A percentile compares a stretch with the other conserved stretches of the same genome.
These are phyloP conservation scores for Actinia equina DNA, from an alignment of 64 coral and sea anemone species.

Conservation along the genomic window DNA sequence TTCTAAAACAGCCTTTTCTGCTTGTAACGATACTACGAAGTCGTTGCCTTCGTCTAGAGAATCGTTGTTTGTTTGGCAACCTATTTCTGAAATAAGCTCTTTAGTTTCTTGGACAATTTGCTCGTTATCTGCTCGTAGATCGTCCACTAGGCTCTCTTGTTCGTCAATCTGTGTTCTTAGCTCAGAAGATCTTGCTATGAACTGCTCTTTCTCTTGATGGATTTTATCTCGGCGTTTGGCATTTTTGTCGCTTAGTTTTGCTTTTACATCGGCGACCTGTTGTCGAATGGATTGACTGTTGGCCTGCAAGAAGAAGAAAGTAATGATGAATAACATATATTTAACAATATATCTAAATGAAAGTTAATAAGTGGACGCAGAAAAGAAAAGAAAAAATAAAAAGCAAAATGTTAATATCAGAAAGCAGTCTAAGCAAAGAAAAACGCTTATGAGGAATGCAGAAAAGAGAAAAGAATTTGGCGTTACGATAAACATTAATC, in stretches of 20 bases:
- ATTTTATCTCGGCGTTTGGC: conserved; percentile 51
- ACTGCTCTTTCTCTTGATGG: conserved; percentile 55
- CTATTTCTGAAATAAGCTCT: conserved; percentile 67
- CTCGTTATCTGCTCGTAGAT: conserved; percentile 83
- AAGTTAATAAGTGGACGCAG: background rate
- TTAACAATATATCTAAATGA: background rate
- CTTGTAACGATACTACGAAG: conserved; percentile 61
- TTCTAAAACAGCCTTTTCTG: conserved; percentile 94
- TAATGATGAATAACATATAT: background rate
- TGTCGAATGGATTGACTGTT: conserved; percentile 53
- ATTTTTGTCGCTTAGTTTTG: conserved; percentile 46
- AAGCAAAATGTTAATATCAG: no score
- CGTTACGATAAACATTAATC: background rate
- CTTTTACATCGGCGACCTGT: conserved; percentile 47
- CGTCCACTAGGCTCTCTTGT: conserved; percentile 68
- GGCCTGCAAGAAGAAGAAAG: conserved; percentile 8
- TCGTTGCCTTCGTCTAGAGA: conserved; percentile 56
- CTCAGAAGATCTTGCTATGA: conserved; percentile 72
- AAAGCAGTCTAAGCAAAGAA: background rate
- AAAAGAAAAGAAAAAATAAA: background rate
- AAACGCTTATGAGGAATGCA: background rate
- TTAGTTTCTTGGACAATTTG: conserved; percentile 85
- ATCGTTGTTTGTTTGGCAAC: conserved; percentile 54
- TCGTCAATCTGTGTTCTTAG: conserved; percentile 69
- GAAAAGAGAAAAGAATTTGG: background rate